Base-by-base conservation (phyloP, 2,113 vertebrate genomes). In the Pseudorhombus dupliciocellatus region DNA sequence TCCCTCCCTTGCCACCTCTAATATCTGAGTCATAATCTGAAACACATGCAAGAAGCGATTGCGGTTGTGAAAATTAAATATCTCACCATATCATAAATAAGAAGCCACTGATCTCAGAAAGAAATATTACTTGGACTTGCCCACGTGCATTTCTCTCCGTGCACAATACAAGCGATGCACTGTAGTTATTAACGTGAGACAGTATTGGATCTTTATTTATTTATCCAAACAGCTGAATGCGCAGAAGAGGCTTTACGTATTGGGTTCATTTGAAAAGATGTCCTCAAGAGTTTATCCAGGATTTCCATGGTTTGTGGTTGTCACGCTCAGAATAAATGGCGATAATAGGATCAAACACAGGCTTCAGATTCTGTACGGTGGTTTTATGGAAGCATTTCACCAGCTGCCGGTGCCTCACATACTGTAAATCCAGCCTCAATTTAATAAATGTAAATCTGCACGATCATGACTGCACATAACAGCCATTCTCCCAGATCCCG, bases 11-110 rank as follows among this genome's bases (percentile, higher is more conserved):
- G 65, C 70, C 71, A 73, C 66, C 61, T 83, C 56, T 75, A 66
- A 76, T 75, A 80, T 84, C 76, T 83, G 59, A 58, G 81, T 78
- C 81, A 66, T 68, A 77, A 69, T 84, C 80, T 85, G 86, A 66
- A 68, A 46, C 62, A 76, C 59, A 46, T 53, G 60, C 62, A 31
- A 68, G 71, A 61, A 68, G 73, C 70, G 44, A 7, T 16, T 56
- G 61, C 59, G 34, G 4, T 52, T 66, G 61, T 64, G 74, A 87
- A 83, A 75, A 62, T 73, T 53, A 80, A 84, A 76, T 60, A 59
- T 58, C 57, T 16, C 44, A 81, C 79, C 57, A 24, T 64, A 81
- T 79, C 69, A 69, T 40, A 64, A 55, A 65, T 64, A 31, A 69
- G 6, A 65, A 70, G 81, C 42, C 4, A 46, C 42, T 12, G 10